Base-by-base conservation (phyloP, 1,140 invertebrate genomes). In the Triops cancriformis region DNA sequence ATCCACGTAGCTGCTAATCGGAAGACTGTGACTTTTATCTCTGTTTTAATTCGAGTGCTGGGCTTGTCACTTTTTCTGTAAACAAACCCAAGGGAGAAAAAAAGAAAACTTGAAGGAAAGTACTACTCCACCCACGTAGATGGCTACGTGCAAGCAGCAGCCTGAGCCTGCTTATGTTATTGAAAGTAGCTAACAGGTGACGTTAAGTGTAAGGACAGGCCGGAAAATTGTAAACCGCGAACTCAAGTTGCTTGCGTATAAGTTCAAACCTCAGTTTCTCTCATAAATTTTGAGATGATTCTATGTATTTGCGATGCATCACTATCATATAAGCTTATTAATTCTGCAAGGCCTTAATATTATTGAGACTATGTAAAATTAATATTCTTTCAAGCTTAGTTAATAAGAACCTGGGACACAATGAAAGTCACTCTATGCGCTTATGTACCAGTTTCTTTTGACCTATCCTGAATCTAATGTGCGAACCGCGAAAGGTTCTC, bases 1-100 rank as follows among this genome's bases (percentile, higher is more conserved):
- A 23, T 18, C 51, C 18, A 45, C 43, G 43, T 64, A 64, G 18
- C 0, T 6, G 51, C 23, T 6, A 64, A 6, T 18, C 9, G 23
- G 18, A n/a, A 14, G 18, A 23, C 10, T n/a, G 6, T n/a, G 51
- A 64, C 23, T 64, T 5, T 23, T 64, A n/a, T 64, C 14, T 64
- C 6, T 12, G 14, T 10, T 18, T 18, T 64, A 64, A 64, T 6
- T 12, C 51, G 23, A 18, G 51, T 23, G 18, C 51, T 64, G 18
- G 51, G 51, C 51, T 64, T 64, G 51, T 64, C 51, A 64, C 51
- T 18, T 64, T 14, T 64, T 64, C 51, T 64, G 51, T 64, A 64
- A 64, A 64, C 51, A 64, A 64, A 64, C 14, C 51, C 23, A 64
- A 64, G 14, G 23, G 23, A 64, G 23, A 64, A 18, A n/a, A 23